Conservation (phyloP, 2,113 vertebrate genomes). For the Numida meleagris region DNA sequence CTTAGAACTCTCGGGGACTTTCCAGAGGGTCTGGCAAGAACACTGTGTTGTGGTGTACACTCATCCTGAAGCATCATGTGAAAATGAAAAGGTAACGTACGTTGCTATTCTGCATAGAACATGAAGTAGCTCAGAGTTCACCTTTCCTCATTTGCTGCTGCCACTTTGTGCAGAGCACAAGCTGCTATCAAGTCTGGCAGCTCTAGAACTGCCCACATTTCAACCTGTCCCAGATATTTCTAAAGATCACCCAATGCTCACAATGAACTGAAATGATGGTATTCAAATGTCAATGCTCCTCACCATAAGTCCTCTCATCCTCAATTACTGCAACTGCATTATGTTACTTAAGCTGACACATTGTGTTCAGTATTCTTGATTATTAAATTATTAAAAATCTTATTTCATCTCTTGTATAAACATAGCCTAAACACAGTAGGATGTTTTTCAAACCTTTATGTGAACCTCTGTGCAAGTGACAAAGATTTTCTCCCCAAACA, state of each 20-base stretch:
- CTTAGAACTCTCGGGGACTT: neutral
- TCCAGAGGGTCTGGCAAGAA: neutral
- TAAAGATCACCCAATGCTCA: neutral
- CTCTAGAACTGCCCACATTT: neutral
- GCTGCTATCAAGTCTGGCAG: neutral
- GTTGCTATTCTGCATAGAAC: neutral
- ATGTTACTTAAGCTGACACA: neutral
- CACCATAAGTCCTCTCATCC: neutral
- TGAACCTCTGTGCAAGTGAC: neutral
- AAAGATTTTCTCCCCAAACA: neutral
- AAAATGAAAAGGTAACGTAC: neutral
- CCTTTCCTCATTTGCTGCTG: neutral
- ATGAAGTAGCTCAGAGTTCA: neutral
- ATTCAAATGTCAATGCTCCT: neutral
- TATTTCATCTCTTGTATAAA: neutral
- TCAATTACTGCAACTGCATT: neutral
- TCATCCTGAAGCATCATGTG: neutral
- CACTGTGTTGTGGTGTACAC: rapidly evolving
- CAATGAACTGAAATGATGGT: neutral
- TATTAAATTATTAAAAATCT: neutral
- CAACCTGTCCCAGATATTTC: neutral
- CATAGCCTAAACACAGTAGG: neutral
- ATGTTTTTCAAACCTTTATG: neutral
- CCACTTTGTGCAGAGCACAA: neutral
- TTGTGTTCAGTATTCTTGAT: neutral